A percentile compares a stretch with the other conserved stretches of the same genome.
Conservation (phyloP, 2,113 vertebrate species). For the Zapornia atra region DNA sequence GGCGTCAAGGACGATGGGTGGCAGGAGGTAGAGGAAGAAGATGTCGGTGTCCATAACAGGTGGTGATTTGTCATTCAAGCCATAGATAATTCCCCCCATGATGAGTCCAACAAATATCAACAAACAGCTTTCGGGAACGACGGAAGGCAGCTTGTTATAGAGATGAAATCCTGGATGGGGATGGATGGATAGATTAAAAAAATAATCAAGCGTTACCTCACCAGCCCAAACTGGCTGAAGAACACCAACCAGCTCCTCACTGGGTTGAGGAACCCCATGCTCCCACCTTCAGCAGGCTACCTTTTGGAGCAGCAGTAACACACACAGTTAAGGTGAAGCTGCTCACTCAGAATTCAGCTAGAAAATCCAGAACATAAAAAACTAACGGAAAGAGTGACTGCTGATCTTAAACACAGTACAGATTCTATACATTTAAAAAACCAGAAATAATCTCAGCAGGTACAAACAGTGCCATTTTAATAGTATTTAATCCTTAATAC, state of each 20-base stretch:
- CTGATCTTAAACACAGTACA: background rate
- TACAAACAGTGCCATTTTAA: background rate
- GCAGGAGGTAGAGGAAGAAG: constrained; percentile 87
- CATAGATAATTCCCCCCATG: constrained; percentile 82
- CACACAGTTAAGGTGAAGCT: background rate
- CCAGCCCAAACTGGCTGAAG: background rate
- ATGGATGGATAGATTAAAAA: background rate
- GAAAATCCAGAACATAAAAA: background rate
- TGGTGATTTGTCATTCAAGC: constrained; percentile 77
- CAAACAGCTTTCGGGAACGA: constrained; percentile 84
- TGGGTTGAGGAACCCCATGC: background rate
- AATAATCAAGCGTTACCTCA: background rate
- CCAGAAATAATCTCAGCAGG: background rate
- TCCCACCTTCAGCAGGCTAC: background rate
- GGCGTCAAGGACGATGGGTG: constrained; percentile 82
- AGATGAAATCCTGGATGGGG: constrained; percentile 79
- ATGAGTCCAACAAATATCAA: constrained; percentile 85
- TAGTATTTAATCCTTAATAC: background rate
- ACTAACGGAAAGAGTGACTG: background rate
- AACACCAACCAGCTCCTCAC: background rate
- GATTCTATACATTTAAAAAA: background rate
- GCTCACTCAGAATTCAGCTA: background rate
- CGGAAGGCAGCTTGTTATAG: constrained; percentile 79
- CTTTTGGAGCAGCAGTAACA: background rate
- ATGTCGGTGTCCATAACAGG: constrained; percentile 81